Conservation (phyloP, 2,888 invertebrate genomes). For the Tetranychus piercei region DNA sequence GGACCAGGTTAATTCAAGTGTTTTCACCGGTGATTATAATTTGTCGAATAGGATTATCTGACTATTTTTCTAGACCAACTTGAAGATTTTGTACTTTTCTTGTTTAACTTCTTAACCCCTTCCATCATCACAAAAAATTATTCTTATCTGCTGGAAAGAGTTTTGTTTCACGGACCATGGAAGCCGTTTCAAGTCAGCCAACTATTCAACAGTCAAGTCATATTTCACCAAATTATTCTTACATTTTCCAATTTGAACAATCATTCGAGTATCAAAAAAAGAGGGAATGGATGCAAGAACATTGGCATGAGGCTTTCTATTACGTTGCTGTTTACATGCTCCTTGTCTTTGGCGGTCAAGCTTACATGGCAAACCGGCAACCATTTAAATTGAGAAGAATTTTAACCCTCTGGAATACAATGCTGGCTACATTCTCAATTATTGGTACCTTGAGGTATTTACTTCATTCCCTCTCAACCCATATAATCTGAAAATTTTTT, state of each 20-base stretch:
- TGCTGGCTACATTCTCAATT: slow-evolving; percentile 80
- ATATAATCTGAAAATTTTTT: neutral
- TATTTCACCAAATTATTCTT: slow-evolving; percentile 52
- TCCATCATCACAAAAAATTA: no score
- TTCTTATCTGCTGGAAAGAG: no score
- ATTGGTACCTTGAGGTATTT: slow-evolving; percentile 45
- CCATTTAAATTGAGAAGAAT: slow-evolving; percentile 71
- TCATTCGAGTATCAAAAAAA: slow-evolving; percentile 75
- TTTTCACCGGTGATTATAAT: no score
- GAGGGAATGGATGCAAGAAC: slow-evolving; percentile 81
- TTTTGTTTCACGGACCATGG: neutral
- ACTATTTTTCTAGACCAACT: no score
- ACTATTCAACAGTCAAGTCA: neutral
- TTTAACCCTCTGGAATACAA: slow-evolving; percentile 75
- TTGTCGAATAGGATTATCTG: no score
- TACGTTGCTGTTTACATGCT: slow-evolving; percentile 76
- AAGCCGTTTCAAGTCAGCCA: neutral
- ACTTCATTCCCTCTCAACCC: neutral
- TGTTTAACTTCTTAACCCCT: neutral
- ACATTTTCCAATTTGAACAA: slow-evolving; percentile 84
- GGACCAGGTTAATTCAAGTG: no score
- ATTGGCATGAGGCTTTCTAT: slow-evolving; percentile 86
- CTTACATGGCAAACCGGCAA: slow-evolving; percentile 76
- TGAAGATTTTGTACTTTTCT: no score
- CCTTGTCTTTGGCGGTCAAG: slow-evolving; percentile 77